Evolutionary conservation across 1,140 invertebrate species (phyloP).

Genomic region (Drosophila paulistorum): DNA sequence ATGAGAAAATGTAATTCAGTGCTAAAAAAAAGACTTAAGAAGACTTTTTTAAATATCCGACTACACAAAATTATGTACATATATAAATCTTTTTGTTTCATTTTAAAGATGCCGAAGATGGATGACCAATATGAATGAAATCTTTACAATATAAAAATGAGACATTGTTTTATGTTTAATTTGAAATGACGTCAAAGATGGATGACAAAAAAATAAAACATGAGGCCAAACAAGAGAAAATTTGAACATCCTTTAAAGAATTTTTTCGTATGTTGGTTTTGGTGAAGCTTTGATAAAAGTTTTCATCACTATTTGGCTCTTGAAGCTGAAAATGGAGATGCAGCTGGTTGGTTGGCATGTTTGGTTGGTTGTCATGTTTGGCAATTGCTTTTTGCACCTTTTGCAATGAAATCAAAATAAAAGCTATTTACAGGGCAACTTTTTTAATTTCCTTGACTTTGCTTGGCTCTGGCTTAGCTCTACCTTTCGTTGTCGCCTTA

Average conservation of each 20-base stretch:
- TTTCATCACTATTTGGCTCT: neutral
- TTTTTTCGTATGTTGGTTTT: neutral
- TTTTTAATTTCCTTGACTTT: constrained; percentile 58
- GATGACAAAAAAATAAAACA: too few species aligned
- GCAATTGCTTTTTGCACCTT: constrained; percentile 23
- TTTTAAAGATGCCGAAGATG: too few species aligned
- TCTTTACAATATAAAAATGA: too few species aligned
- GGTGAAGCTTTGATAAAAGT: neutral
- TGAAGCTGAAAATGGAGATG: neutral
- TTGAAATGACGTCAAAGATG: too few species aligned
- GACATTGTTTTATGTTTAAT: too few species aligned
- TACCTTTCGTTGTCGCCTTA: neutral
- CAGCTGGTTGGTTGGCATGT: neutral
- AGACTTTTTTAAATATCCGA: too few species aligned
- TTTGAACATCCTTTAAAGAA: neutral
- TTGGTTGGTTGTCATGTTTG: neutral
- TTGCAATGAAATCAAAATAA: constrained; percentile 42
- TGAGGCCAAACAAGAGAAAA: too few species aligned
- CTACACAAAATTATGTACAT: too few species aligned
- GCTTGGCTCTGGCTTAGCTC: constrained; percentile 13
- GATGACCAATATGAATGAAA: too few species aligned
- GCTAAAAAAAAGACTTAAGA: too few species aligned
- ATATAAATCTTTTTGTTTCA: too few species aligned
- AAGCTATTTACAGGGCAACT: constrained; percentile 47
- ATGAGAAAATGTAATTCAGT: too few species aligned